Base-by-base conservation (phyloP, 23 tunicate species). In the Trididemnum nubilum region DNA sequence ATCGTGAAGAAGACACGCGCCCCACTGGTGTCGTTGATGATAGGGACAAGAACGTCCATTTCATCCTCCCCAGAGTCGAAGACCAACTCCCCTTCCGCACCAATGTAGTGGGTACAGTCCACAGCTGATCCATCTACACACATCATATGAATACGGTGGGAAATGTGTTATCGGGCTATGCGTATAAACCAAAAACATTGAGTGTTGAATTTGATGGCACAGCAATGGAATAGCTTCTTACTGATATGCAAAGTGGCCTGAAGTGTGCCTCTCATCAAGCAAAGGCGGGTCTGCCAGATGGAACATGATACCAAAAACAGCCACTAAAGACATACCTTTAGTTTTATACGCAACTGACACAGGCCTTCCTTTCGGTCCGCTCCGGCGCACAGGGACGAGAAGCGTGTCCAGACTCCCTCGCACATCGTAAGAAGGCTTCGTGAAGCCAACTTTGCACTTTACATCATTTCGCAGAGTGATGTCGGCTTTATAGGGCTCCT, bases 71-170 rank as follows among this genome's bases (percentile, higher is more conserved):
- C 89, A 0, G 86, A 35, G 3, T 88, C 87, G 50, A 93, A 78
- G 19, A 69, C 72, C 32, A 80, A 28, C 24, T 38, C 51, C 35
- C 97, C 97, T 18, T 84, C 86, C n/a, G 79, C 98, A 39, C 98
- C 98, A 76, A 93, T 93, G 83, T 72, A 93, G 34, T 93, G 77
- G 28, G 65, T 35, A 39, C 87, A 85, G 65, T 93, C 98, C 18
- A 64, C 83, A 33, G 98, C 98, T 12, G 93, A 74, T 36, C 86
- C 98, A 52, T 93, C 98, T 93, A 57, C n/a, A 67, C n/a, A n/a
- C n/a, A n/a, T n/a, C n/a, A n/a, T n/a, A n/a, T n/a, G n/a, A n/a
- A n/a, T n/a, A 18, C n/a, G n/a, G 51, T 32, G 28, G n/a, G 12
- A 25, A 72, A 33, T 22, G 23, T 65, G 72, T 65, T n/a, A 27